Evolutionary conservation across 2,888 invertebrate species (phyloP), one percentile per base, ranked within the genome.

Genomic region (Dicroscelio sp.): DNA sequence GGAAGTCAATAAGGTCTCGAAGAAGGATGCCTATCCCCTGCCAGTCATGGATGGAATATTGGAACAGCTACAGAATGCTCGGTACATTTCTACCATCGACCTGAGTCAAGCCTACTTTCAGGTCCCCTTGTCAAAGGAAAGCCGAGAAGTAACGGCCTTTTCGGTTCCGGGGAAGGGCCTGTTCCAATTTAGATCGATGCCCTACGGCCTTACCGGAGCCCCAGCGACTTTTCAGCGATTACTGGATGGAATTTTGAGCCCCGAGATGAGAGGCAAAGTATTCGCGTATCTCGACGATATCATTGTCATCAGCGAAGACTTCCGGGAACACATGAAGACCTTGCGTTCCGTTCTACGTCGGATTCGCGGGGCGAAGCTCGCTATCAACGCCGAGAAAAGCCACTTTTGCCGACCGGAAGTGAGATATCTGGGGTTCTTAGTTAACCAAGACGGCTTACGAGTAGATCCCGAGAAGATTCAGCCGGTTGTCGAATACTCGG

Each of bases 351-450:
- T 52, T 17, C 17, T 52, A 20, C 6, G 52, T 6, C 4, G 17
- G 52, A 4, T 52, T 17, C 52, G 52, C n/a, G 20, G 4, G 4
- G 52, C 52, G 20, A 52, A 52, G 4, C 52, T 52, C 4, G n/a
- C n/a, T 4, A 52, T 52, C 20, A 52, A 67, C n/a, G 20, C 10
- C 8, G 52, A 52, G 4, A 52, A 52, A 20, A 90, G 93, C 30
- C 71, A 87, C 3, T 94, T 94, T 30, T 93, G 94, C 35, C 65
- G 88, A 5, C 35, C 76, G 0, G 85, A 93, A 27, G 82, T 96
- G 0, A 78, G 84, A 8, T 95, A 94, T 60, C 83, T 96, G 8
- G 95, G 96, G 0, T 95, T 95, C 31, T 35, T 94, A 0, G 94
- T 96, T 0, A 92, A 94, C 55, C 38, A 71, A 6, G 27, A 93